phyloP scores from a whole-genome alignment of 2,888 invertebrate species.

The Philereme transversata region DNA sequence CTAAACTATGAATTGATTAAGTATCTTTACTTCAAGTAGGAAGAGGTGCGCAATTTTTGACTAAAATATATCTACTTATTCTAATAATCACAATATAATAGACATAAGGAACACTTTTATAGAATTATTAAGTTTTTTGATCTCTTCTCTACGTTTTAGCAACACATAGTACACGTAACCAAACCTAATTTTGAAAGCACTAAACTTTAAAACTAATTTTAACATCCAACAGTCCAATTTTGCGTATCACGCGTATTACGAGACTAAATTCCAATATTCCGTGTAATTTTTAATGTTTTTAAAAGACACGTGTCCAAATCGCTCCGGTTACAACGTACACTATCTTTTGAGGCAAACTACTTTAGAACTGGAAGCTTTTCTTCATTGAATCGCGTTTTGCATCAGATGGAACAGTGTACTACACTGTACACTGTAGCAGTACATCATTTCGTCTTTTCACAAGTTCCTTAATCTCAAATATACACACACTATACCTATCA shows the following conservation, averaged over 20 bases:
- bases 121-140: not conserved
- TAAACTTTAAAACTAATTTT: not conserved
- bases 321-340: conserved; percentile 7
- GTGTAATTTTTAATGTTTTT: conserved; percentile 3
- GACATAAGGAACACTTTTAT: not conserved
- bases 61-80: not conserved
- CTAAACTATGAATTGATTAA: too few species aligned
- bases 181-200: not conserved
- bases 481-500: too few species aligned
- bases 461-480: too few species aligned
- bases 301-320: conserved; percentile 6
- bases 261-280: not conserved
- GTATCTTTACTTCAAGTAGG: too few species aligned
- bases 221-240: not conserved
- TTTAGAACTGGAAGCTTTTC: conserved; percentile 16
- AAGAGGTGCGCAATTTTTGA: too few species aligned
- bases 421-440: too few species aligned
- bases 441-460: too few species aligned
- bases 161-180: not conserved
- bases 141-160: not conserved
- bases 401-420: conserved; percentile 1
- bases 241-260: not conserved
- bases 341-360: conserved; percentile 4
- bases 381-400: conserved; percentile 13
- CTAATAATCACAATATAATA: not conserved